Evolutionary conservation across 2,113 vertebrate genomes (phyloP), one percentile per base, ranked within the genome.

Genomic region (Polypterus bichir): DNA sequence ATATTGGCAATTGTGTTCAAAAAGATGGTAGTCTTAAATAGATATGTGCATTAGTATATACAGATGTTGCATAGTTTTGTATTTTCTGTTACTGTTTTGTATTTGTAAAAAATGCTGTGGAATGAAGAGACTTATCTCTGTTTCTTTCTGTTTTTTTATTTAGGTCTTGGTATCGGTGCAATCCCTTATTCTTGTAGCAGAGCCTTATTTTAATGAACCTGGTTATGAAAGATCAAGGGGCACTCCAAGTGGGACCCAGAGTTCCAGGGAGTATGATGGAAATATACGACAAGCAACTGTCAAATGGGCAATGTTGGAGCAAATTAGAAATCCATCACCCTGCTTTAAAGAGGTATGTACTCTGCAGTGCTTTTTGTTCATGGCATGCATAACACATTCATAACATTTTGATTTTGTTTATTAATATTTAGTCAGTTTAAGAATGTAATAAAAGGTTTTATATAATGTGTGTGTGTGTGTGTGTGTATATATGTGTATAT

Each of bases 281-380:
- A 99, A 99, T 74, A 99, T 99, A 69, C 85, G 96, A 5, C 96
- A 99, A 78, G 96, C 96, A 64, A 89, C 91, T 0, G 96, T 98
- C 71, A 99, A 98, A 72, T 99, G 96, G 96, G 96, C 95, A 68
- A 99, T 99, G 96, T 83, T 98, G 62, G 96, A 99, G 64, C 96
- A 99, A 86, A 93, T 98, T 76, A 82, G 96, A 74, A 99, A 93
- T 67, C 89, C 95, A 11, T 96, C 95, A 0, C 93, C 95, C 0
- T 99, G 96, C 78, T 99, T 99, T 85, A 98, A 95, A 81, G 96
- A 98, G 90, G 96, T 98, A 77, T 10, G 64, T 9, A 3, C 5
- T 6, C 6, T 9, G 5, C 9, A 8, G 54, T 51, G 47, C 4
- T 4, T 44, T 5, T 5, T 5, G 46, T 10, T 45, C 3, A 6